These are phyloP conservation scores for Vimba vimba DNA, from an alignment of 2,113 vertebrate genomes.

Conservation along the genomic window DNA sequence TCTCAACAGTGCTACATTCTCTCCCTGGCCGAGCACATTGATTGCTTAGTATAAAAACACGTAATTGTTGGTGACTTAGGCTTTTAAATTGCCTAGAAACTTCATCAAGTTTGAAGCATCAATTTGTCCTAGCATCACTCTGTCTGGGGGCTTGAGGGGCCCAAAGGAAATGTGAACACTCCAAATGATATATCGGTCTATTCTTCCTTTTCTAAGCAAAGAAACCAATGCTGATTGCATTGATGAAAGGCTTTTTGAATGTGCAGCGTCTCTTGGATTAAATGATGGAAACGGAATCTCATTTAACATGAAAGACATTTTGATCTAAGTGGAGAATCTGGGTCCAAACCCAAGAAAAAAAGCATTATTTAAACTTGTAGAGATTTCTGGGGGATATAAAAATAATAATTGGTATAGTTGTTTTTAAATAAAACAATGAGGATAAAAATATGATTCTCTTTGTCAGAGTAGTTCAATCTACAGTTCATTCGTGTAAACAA, in stretches of 20 bases:
- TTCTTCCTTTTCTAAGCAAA: slow-evolving; percentile 10
- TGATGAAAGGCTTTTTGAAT: slow-evolving; percentile 30
- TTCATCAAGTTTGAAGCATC: slow-evolving; percentile 65
- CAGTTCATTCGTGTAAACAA: not conserved
- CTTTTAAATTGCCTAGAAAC: slow-evolving; percentile 63
- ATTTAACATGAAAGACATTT: slow-evolving; percentile 2
- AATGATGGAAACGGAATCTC: slow-evolving; percentile 10
- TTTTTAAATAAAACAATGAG: not conserved
- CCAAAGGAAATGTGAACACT: slow-evolving; percentile 55
- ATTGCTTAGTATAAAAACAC: slow-evolving; percentile 62
- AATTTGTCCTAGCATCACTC: slow-evolving; percentile 65
- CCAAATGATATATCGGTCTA: slow-evolving; percentile 40
- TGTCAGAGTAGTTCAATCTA: not conserved
- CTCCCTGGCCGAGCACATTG: slow-evolving; percentile 43
- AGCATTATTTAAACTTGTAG: not conserved
- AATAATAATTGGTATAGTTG: not conserved
- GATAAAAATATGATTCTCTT: not conserved
- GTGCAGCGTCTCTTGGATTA: not conserved
- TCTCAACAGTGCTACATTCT: not conserved
- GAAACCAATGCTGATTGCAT: not conserved
- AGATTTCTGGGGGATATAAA: not conserved
- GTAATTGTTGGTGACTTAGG: slow-evolving; percentile 64
- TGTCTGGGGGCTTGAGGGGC: slow-evolving; percentile 34
- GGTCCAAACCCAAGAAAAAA: not conserved
- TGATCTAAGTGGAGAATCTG: not conserved